Conservation (phyloP, 2,888 invertebrate species). For the Liodrosophila aerea region DNA sequence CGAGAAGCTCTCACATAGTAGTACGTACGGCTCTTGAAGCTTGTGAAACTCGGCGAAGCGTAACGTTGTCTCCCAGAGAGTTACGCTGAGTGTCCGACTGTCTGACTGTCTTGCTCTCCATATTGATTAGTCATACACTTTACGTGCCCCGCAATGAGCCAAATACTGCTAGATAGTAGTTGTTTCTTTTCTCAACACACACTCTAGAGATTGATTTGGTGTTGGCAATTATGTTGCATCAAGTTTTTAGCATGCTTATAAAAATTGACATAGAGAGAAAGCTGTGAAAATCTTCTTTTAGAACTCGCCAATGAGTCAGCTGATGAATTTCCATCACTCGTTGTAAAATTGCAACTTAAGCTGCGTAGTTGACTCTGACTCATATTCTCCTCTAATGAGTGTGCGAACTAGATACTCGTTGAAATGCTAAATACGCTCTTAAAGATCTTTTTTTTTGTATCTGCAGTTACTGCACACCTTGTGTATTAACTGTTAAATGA, state of each 20-base stretch:
- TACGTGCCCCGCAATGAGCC: conserved; percentile 50
- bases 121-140: conserved; percentile 58
- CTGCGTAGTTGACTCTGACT: too few species aligned
- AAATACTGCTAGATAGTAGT: conserved; percentile 34
- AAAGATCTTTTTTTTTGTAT: too few species aligned
- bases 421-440: too few species aligned
- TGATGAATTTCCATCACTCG: conserved; percentile 40
- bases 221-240: conserved; percentile 47
- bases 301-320: conserved; percentile 45
- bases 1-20: conserved; percentile 25
- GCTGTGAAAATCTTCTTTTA: conserved; percentile 56
- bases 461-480: too few species aligned
- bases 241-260: conserved; percentile 49
- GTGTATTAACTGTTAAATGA: too few species aligned
- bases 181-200: conserved; percentile 18
- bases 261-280: conserved; percentile 50
- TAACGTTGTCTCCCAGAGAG: conserved; percentile 43
- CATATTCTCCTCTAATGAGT: too few species aligned
- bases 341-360: conserved; percentile 14
- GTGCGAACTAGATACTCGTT: too few species aligned
- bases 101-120: conserved; percentile 27
- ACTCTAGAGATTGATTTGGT: conserved; percentile 14
- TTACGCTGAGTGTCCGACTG: conserved; percentile 11
- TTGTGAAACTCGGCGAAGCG: conserved; percentile 53
- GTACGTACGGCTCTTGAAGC: conserved; percentile 25